Evolutionary conservation across 2,113 vertebrate species (phyloP).

Genomic region (Perca flavescens): DNA sequence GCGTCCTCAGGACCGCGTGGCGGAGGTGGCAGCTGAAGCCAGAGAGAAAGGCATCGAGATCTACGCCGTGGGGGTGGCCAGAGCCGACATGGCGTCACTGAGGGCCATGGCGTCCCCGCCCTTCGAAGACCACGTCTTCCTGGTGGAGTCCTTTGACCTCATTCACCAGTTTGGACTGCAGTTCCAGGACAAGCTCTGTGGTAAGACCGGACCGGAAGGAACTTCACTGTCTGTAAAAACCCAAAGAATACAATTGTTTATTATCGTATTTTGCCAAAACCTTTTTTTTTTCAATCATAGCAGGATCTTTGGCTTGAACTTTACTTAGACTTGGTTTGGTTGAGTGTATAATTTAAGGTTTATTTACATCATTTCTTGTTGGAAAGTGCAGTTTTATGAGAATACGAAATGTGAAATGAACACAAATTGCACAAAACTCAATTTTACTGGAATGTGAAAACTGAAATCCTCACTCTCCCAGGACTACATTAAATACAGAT

Average conservation of each 20-base stretch:
- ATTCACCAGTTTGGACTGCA: constrained; percentile 96
- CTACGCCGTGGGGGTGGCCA: constrained; percentile 93
- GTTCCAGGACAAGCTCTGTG: constrained; percentile 95
- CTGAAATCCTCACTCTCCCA: background rate
- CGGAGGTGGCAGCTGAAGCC: constrained; percentile 92
- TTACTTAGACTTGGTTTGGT: background rate
- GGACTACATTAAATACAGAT: background rate
- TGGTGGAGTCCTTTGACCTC: constrained; percentile 95
- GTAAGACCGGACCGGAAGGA: constrained; percentile 78
- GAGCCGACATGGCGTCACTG: constrained; percentile 94
- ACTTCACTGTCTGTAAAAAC: background rate
- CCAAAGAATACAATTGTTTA: background rate
- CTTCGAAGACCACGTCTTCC: constrained; percentile 94
- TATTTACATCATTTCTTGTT: background rate
- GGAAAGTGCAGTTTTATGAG: background rate
- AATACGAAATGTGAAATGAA: background rate
- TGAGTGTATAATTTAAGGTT: background rate
- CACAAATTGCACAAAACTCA: background rate
- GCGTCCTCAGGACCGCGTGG: constrained; percentile 94
- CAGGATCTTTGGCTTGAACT: background rate
- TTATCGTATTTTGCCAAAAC: background rate
- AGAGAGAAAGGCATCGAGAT: constrained; percentile 93
- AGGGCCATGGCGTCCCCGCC: constrained; percentile 94
- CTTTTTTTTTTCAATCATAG: background rate
- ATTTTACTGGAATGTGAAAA: constrained; percentile 8